These are phyloP conservation scores for Actinostola sp. DNA, from an alignment of 92 coral and sea anemone genomes.

Conservation along the genomic window DNA sequence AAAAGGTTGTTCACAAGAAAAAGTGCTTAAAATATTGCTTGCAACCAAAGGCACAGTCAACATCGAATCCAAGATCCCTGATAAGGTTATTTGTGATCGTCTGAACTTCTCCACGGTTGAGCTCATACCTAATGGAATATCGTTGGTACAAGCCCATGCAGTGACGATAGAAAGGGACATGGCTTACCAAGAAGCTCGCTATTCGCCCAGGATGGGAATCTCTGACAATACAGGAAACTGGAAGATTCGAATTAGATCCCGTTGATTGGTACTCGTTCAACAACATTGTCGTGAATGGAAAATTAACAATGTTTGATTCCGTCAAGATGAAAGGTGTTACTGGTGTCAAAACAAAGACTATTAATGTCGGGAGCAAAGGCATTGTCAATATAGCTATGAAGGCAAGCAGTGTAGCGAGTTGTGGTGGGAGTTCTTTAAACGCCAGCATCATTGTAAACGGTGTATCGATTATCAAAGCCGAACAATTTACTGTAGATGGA, in stretches of 20 bases:
- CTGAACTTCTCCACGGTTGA: constrained; percentile 5
- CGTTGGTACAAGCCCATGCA: constrained; percentile 46
- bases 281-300: constrained; percentile 50
- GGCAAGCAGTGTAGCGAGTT: constrained; percentile 2
- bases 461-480: constrained; percentile 42
- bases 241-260: constrained; percentile 42
- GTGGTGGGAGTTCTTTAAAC: constrained; percentile 17
- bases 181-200: constrained; percentile 35
- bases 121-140: constrained; percentile 30
- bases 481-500: constrained; percentile 39
- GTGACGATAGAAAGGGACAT: constrained; percentile 44
- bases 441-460: constrained; percentile 27
- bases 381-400: constrained; percentile 25
- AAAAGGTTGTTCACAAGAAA: constrained; percentile 32
- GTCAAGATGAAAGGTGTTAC: constrained; percentile 49
- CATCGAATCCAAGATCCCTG: constrained; percentile 21
- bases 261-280: constrained; percentile 43
- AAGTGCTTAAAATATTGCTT: constrained; percentile 25
- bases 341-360: constrained; percentile 22
- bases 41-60: constrained; percentile 25
- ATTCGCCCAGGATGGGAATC: constrained; percentile 56
- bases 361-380: constrained; percentile 36
- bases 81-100: constrained; percentile 26
- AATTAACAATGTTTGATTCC: constrained; percentile 39
- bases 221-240: constrained; percentile 31